Percentiles rank a stretch among this genome's conserved stretches.
Conservation (phyloP, 2,113 vertebrate genomes). For the Mandrillus leucophaeus region DNA sequence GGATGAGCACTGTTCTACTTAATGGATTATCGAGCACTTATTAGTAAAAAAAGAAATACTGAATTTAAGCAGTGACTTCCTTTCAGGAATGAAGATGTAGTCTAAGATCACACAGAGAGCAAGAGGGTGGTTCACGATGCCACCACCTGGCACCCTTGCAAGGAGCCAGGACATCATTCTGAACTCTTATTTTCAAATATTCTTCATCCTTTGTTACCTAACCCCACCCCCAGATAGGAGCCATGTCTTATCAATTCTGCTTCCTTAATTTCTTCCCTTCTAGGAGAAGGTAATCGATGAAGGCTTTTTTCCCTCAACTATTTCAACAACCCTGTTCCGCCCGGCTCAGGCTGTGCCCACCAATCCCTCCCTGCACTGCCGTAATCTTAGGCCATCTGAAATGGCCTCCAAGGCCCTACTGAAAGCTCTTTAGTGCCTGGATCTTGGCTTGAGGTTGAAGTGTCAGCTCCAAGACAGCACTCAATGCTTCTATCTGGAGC, state of each 20-base stretch:
- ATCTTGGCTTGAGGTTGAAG: neutral
- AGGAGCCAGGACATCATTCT: neutral
- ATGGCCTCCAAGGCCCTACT: fast-evolving
- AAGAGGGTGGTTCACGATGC: neutral
- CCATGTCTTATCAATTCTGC: neutral
- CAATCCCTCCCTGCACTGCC: fast-evolving
- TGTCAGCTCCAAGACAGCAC: neutral
- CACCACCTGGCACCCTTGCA: fast-evolving
- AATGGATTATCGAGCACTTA: neutral
- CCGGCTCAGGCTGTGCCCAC: fast-evolving
- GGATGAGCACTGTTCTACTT: neutral
- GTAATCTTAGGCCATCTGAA: fast-evolving
- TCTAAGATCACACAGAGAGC: neutral
- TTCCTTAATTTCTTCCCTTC: neutral
- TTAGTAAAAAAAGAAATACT: neutral
- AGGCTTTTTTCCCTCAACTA: fast-evolving
- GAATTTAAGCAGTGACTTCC: neutral
- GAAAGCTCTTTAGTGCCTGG: neutral
- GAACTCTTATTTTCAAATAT: no score
- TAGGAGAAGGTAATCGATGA: neutral
- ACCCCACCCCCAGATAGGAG: neutral
- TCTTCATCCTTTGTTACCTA: neutral
- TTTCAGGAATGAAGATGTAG: neutral
- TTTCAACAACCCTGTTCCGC: neutral
- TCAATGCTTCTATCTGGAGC: fast-evolving